Evolutionary conservation across 2,113 vertebrate species (phyloP), one percentile per base, ranked within the genome.

Genomic region (Prochilodus magdalenae): DNA sequence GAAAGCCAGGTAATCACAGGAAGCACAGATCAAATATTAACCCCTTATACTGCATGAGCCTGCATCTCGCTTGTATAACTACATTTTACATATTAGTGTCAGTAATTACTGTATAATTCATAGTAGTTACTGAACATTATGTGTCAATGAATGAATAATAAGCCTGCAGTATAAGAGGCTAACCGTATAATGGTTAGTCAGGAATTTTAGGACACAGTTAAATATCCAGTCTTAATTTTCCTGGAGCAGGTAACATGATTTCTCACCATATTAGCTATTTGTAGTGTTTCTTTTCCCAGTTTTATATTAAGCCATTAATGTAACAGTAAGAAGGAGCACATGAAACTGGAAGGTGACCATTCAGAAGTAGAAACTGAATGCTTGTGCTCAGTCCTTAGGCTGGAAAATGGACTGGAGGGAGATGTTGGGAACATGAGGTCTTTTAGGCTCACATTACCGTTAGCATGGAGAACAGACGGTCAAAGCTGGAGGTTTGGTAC

Each of bases 401-500:
- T 89, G 91, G 88, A 84, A 80, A 87, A 92, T 83, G 82, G 91
- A 89, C 79, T 88, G 92, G 93, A 89, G 87, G 88, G 88, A 60
- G 92, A 83, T 75, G 83, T 90, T 88, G 92, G 91, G 93, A 91
- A 94, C 92, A 93, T 91, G 93, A 93, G 88, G 92, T 96, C 92
- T 92, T 91, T 93, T 93, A 27, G 78, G 94, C 93, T 96, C 96
- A 98, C 96, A 94, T 98, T 99, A 99, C 98, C 98, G 97, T 99
- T 94, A 99, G 97, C 95, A 96, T 95, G 94, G 95, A 96, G 94
- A 99, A 97, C 95, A 99, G 96, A 96, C 95, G 97, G 94, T 98
- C 96, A 98, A 97, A 99, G 90, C 97, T 97, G 95, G 96, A 96
- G 95, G 96, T 97, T 96, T 98, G 96, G 96, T 97, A 96, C 89